A percentile compares a stretch with the other conserved stretches of the same genome.
Evolutionary conservation across 2,888 invertebrate genomes (phyloP).

Genomic region (Boloria euphrosyne): DNA sequence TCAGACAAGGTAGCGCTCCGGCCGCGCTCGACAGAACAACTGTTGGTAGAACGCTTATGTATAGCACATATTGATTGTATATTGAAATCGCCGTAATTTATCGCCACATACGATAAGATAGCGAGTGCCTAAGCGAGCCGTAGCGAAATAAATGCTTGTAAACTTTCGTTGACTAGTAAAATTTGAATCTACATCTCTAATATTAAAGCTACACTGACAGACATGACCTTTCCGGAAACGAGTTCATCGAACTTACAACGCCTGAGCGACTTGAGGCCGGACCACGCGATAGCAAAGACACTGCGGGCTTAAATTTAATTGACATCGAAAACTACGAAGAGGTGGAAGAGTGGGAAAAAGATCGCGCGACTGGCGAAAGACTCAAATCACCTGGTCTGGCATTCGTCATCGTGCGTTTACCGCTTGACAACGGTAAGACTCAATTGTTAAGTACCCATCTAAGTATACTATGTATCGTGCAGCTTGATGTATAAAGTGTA

Average conservation of each 20-base stretch:
- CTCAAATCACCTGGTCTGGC: slow-evolving; percentile 49
- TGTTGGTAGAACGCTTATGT: slow-evolving; percentile 63
- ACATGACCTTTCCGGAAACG: slow-evolving; percentile 39
- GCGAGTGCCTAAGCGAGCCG: slow-evolving; percentile 33
- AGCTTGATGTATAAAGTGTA: slow-evolving; percentile 38
- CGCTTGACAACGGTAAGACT: slow-evolving; percentile 53
- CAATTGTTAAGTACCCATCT: slow-evolving; percentile 49
- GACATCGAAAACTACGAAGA: slow-evolving; percentile 50
- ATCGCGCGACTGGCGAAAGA: slow-evolving; percentile 49
- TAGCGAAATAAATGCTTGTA: slow-evolving; percentile 31
- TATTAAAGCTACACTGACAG: slow-evolving; percentile 24
- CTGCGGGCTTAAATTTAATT: slow-evolving; percentile 48
- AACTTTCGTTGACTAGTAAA: not conserved
- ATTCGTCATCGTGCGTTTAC: slow-evolving; percentile 37
- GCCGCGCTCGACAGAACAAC: slow-evolving; percentile 68
- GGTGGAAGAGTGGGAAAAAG: slow-evolving; percentile 48
- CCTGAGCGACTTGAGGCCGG: slow-evolving; percentile 32
- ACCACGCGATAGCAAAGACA: slow-evolving; percentile 35
- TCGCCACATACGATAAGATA: slow-evolving; percentile 73
- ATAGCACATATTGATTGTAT: slow-evolving; percentile 69
- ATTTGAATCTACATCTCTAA: slow-evolving; percentile 7
- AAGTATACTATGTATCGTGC: slow-evolving; percentile 49
- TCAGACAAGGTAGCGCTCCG: slow-evolving; percentile 57
- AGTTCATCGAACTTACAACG: slow-evolving; percentile 44
- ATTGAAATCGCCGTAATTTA: slow-evolving; percentile 74